A percentile compares a stretch with the other conserved stretches of the same genome.
phyloP scores from a whole-genome alignment of 2,113 vertebrate species.

The Mormyrus lacerda region DNA sequence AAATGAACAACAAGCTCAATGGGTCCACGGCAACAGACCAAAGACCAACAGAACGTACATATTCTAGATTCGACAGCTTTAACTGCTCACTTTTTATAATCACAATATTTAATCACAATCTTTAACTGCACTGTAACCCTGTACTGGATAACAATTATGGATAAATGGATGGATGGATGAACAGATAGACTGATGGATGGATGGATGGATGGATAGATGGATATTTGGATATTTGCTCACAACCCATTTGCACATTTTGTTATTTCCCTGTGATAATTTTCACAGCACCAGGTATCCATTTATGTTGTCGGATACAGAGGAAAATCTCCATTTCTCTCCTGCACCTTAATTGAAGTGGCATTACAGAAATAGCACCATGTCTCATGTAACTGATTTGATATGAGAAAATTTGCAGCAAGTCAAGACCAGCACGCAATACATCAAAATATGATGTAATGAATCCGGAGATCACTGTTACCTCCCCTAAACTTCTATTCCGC shows the following conservation, averaged over 20 bases:
- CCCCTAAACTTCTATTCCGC: neutral
- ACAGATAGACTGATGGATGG: neutral
- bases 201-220: neutral
- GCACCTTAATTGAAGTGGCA: neutral
- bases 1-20: neutral
- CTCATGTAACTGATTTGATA: conserved; percentile 19
- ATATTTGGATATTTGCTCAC: neutral
- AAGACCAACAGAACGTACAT: neutral
- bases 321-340: neutral
- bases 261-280: neutral
- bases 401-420: neutral
- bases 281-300: neutral
- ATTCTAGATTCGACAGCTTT: neutral
- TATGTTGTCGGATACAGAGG: neutral
- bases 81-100: neutral
- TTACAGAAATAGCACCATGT: neutral
- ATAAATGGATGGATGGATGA: neutral
- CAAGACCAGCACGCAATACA: neutral
- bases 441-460: conserved; percentile 16
- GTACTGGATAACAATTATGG: neutral
- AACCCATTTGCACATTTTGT: neutral
- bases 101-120: neutral
- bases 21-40: neutral
- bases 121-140: neutral
- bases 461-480: conserved; percentile 8